A percentile compares a stretch with the other conserved stretches of the same genome.
phyloP scores from a whole-genome alignment of 2,888 invertebrate genomes.

The Empis stercorea region DNA sequence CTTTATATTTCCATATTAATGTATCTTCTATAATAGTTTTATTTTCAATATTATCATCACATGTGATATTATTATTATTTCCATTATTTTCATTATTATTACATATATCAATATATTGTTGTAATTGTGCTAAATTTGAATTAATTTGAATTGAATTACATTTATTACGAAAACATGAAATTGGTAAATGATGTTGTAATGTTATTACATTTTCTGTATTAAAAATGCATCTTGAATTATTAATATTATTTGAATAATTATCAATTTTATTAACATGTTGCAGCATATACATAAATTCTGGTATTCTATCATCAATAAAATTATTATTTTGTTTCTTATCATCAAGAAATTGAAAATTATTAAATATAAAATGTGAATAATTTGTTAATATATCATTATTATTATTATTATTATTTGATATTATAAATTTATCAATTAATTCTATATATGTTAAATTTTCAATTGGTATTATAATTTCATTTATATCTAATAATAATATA shows the following conservation, averaged over 20 bases:
- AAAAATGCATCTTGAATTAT: constrained; percentile 83
- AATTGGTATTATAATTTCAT: constrained; percentile 78
- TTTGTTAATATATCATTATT: constrained; percentile 46
- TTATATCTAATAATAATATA: constrained; percentile 73
- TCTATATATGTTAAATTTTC: too few species aligned
- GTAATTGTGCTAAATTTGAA: constrained; percentile 35
- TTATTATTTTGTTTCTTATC: constrained; percentile 21
- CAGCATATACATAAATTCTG: constrained; percentile 73
- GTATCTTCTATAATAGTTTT: constrained; percentile 18
- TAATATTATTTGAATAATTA: constrained; percentile 75
- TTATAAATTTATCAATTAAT: constrained; percentile 38
- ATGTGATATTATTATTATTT: too few species aligned
- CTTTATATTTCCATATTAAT: constrained; percentile 16
- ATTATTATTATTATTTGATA: too few species aligned
- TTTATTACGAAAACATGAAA: constrained; percentile 57
- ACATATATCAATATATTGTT: constrained; percentile 17
- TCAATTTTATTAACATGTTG: constrained; percentile 83
- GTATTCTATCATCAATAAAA: constrained; percentile 37
- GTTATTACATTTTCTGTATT: constrained; percentile 72
- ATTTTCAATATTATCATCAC: neutral
- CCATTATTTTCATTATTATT: constrained; percentile 8
- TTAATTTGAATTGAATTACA: constrained; percentile 68
- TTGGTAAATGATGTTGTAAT: constrained; percentile 77
- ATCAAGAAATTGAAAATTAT: constrained; percentile 81
- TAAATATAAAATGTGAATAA: constrained; percentile 55